These are phyloP conservation scores for Drosophila tripunctata DNA, from an alignment of 2,888 invertebrate genomes.

Conservation along the genomic window DNA sequence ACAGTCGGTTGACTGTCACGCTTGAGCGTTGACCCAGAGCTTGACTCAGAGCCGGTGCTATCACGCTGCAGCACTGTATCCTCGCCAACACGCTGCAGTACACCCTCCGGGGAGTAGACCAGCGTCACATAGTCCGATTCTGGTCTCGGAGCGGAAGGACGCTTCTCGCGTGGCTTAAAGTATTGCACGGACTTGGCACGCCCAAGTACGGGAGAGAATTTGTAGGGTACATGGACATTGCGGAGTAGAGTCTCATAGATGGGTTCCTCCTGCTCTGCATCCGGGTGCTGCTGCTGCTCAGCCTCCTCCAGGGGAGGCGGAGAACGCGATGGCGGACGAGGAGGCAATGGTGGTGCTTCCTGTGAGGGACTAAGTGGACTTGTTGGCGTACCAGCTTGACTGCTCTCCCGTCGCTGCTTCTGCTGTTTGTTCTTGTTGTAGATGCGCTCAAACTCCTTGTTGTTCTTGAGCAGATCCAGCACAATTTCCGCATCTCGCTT, in stretches of 20 bases:
- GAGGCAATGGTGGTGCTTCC: constrained; percentile 72
- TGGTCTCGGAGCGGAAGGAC: constrained; percentile 69
- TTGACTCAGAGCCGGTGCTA: constrained; percentile 62
- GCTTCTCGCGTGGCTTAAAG: constrained; percentile 71
- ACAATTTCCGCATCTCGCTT: constrained; percentile 87
- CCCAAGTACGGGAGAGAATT: constrained; percentile 83
- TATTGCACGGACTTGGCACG: constrained; percentile 82
- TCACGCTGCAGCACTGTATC: constrained; percentile 66
- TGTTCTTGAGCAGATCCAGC: constrained; percentile 92
- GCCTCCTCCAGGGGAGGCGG: constrained; percentile 82
- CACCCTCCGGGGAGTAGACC: constrained; percentile 80
- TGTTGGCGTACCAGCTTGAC: constrained; percentile 41
- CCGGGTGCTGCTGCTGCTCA: constrained; percentile 56
- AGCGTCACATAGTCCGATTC: constrained; percentile 84
- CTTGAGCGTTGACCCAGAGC: constrained; percentile 68
- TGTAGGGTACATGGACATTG: constrained; percentile 84
- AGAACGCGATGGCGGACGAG: constrained; percentile 82
- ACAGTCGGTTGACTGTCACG: constrained; percentile 76
- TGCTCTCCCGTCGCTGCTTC: constrained; percentile 85
- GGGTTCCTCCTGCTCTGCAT: constrained; percentile 72
- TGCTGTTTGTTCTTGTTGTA: constrained; percentile 90
- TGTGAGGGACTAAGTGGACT: constrained; percentile 55
- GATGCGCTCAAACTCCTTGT: constrained; percentile 91
- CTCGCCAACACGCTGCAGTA: constrained; percentile 80
- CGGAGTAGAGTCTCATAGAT: constrained; percentile 83